These are phyloP conservation scores for Cuculus canorus DNA, from an alignment of 2,797 vertebrate genomes.

Conservation along the genomic window DNA sequence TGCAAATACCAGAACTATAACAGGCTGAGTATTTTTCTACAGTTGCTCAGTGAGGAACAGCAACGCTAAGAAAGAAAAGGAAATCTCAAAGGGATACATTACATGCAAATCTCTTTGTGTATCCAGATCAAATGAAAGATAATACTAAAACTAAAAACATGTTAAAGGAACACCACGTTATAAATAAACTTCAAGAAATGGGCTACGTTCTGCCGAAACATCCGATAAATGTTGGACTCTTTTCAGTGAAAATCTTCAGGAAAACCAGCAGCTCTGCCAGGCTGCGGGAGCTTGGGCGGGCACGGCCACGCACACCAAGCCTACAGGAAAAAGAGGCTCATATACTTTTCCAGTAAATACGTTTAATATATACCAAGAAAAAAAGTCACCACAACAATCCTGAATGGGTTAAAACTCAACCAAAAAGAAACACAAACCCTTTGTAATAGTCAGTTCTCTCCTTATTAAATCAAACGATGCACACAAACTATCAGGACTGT, in stretches of 20 bases:
- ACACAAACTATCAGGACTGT: too few species aligned
- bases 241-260: neutral
- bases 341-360: fast-evolving
- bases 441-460: neutral
- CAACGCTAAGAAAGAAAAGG: neutral
- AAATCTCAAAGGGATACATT: fast-evolving
- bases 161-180: neutral
- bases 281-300: fast-evolving
- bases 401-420: neutral
- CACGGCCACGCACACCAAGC: neutral
- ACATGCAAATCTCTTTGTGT: too few species aligned
- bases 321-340: neutral
- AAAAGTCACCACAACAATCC: neutral
- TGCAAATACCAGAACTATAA: neutral
- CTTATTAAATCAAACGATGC: neutral
- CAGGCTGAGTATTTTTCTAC: neutral
- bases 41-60: neutral
- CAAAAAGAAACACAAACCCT: neutral
- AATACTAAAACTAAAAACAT: too few species aligned
- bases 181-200: neutral
- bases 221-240: too few species aligned
- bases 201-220: neutral
- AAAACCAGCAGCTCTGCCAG: neutral
- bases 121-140: too few species aligned
- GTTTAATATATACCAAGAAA: neutral